Conservation (phyloP, 1,140 invertebrate species). For the Aphelenchoides fujianensis region DNA sequence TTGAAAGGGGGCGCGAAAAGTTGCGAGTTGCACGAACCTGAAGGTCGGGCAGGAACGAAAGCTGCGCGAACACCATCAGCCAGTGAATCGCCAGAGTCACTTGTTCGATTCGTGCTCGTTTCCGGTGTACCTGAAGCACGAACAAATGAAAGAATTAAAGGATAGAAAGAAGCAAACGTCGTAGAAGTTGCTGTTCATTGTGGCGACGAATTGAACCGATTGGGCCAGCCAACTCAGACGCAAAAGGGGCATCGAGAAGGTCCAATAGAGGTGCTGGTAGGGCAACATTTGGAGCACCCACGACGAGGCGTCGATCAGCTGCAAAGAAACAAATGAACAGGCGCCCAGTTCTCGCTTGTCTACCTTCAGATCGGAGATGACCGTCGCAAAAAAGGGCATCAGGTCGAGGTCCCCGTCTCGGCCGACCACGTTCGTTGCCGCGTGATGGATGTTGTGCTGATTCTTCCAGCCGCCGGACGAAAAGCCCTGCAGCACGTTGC, state of each 20-base stretch:
- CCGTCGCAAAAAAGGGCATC: constrained; percentile 59
- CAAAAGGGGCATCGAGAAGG: constrained; percentile 52
- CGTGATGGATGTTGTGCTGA: constrained; percentile 62
- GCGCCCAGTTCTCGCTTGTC: constrained; percentile 11
- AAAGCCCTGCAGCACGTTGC: constrained; percentile 59
- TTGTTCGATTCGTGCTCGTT: constrained; percentile 47
- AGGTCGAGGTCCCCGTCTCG: constrained; percentile 60
- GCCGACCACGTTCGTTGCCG: constrained; percentile 60
- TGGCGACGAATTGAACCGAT: constrained; percentile 52
- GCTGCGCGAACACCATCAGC: constrained; percentile 50
- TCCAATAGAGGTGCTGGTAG: constrained; percentile 61
- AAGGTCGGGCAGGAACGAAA: constrained; percentile 55
- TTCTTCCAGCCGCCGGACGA: constrained; percentile 62
- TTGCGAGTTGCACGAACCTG: constrained; percentile 21
- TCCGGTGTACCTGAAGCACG: constrained; percentile 44
- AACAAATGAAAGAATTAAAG: constrained; percentile 20
- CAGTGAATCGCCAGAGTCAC: constrained; percentile 50
- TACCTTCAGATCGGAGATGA: constrained; percentile 57
- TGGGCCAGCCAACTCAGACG: constrained; percentile 60
- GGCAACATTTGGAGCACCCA: constrained; percentile 50
- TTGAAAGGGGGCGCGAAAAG: constrained; percentile 21
- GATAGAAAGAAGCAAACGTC: no score
- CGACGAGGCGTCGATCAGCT: constrained; percentile 39
- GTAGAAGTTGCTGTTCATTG: constrained; percentile 55
- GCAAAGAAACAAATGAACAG: constrained; percentile 24